Evolutionary conservation across 2,888 invertebrate species (phyloP).

Genomic region (Epirrhoe alternata): DNA sequence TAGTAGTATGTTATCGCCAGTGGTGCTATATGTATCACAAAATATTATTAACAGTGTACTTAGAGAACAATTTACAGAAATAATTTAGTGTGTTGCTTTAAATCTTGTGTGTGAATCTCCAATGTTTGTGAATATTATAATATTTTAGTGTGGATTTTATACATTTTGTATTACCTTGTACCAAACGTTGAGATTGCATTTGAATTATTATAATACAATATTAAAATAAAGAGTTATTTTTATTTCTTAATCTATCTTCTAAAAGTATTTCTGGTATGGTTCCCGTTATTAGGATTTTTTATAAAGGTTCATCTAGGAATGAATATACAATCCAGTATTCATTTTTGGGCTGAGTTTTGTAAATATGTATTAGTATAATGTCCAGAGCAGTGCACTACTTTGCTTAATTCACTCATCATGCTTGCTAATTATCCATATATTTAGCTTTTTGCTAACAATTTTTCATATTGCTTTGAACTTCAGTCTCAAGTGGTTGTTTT

Average conservation of each 20-base stretch:
- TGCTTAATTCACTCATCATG: constrained; percentile 23
- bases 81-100: constrained; percentile 53
- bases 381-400: constrained; percentile 1
- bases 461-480: constrained; percentile 24
- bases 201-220: constrained; percentile 70
- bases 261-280: background rate
- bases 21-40: constrained; percentile 49
- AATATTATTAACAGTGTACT: constrained; percentile 51
- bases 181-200: constrained; percentile 83
- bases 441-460: constrained; percentile 27
- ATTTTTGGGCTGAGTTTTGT: constrained; percentile 2
- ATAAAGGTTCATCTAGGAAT: background rate
- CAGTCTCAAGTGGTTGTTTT: constrained; percentile 32
- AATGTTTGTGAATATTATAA: constrained; percentile 61
- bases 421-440: constrained; percentile 29
- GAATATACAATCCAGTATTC: background rate
- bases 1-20: constrained; percentile 34
- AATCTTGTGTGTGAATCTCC: constrained; percentile 69
- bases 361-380: background rate
- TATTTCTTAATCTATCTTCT: constrained; percentile 43
- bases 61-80: constrained; percentile 46
- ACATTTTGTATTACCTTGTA: constrained; percentile 82
- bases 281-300: background rate
- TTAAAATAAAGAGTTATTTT: constrained; percentile 60
- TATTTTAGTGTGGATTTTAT: constrained; percentile 76